Conservation (phyloP, 2,113 vertebrate species). For the Gorsachius goisagi region DNA sequence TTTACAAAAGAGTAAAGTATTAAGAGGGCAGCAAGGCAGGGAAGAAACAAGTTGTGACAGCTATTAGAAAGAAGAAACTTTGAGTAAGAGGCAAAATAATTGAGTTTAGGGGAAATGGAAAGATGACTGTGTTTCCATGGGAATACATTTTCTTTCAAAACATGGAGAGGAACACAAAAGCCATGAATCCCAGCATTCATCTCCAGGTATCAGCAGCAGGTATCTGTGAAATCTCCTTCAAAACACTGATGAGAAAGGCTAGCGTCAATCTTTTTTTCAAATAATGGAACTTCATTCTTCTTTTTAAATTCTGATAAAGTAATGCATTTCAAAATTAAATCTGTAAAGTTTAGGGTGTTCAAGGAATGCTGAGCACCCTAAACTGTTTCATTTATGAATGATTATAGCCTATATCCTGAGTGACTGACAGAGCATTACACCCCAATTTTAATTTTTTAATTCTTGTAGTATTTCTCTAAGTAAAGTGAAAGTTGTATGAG, state of each 20-base stretch:
- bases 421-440: neutral
- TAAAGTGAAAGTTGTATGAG: neutral
- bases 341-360: neutral
- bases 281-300: neutral
- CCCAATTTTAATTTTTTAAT: neutral
- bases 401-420: neutral
- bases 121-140: neutral
- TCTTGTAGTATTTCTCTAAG: neutral
- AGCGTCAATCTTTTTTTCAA: neutral
- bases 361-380: neutral
- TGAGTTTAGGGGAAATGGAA: neutral
- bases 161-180: neutral
- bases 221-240: neutral
- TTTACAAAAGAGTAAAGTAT: neutral
- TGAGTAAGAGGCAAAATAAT: neutral
- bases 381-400: neutral
- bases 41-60: neutral
- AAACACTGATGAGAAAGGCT: neutral
- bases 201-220: neutral
- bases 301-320: neutral
- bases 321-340: neutral
- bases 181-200: neutral
- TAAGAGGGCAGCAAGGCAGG: rapidly evolving
- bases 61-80: neutral
- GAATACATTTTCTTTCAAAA: neutral